These are phyloP conservation scores for Volucella zonaria DNA, from an alignment of 2,888 invertebrate species.

Conservation along the genomic window DNA sequence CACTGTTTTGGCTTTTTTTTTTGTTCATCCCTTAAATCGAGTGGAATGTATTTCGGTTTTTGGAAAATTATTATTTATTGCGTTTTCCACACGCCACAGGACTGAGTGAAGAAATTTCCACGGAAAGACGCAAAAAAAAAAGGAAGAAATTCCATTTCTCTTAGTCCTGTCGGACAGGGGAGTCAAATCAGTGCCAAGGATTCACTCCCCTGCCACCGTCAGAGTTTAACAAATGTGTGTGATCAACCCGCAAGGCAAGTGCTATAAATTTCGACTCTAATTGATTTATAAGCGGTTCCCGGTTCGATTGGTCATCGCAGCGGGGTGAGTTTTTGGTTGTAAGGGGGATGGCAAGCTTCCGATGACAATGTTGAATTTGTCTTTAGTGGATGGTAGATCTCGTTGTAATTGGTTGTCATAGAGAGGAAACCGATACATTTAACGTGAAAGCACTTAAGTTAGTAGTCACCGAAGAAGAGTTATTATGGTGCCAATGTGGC, in stretches of 20 bases:
- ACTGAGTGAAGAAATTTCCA: slow-evolving; percentile 37
- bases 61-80: slow-evolving; percentile 71
- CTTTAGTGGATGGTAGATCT: slow-evolving; percentile 26
- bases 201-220: not conserved
- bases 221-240: slow-evolving; percentile 59
- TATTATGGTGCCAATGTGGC: slow-evolving; percentile 67
- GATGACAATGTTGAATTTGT: slow-evolving; percentile 24
- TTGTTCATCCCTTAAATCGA: slow-evolving; percentile 57
- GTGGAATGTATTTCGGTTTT: slow-evolving; percentile 68
- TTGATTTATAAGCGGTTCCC: slow-evolving; percentile 72
- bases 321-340: not conserved
- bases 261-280: slow-evolving; percentile 71
- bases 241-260: slow-evolving; percentile 57
- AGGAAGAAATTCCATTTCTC: slow-evolving; percentile 32
- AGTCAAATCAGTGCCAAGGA: slow-evolving; percentile 66
- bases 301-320: slow-evolving; percentile 63
- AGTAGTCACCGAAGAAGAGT: slow-evolving; percentile 55
- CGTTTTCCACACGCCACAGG: slow-evolving; percentile 30
- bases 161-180: slow-evolving; percentile 23
- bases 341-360: no score
- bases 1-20: slow-evolving; percentile 4
- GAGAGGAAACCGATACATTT: slow-evolving; percentile 46
- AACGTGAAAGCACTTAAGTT: slow-evolving; percentile 57
- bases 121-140: slow-evolving; percentile 14
- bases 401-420: slow-evolving; percentile 59